Base-by-base conservation (phyloP, 1,140 invertebrate genomes). In the Halesus radiatus region DNA sequence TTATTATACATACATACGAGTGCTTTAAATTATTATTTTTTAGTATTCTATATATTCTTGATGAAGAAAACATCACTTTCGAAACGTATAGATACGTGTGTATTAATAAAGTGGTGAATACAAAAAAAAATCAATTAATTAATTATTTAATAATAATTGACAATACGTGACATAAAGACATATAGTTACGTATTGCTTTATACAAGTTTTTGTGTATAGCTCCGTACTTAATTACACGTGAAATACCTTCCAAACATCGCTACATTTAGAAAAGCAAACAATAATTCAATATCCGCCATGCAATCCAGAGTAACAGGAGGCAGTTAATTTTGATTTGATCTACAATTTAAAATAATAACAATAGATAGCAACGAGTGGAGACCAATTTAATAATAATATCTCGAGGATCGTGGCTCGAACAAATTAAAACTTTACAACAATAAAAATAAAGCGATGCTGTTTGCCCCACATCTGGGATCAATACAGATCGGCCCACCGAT, bases 401-500 rank as follows among this genome's bases (percentile, higher is more conserved):
- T 56, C 74, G 23, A 45, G 74, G 20, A 76, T 62, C 15, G 18
- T 76, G 26, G 29, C 22, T 29, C 7, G 26, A 5, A 76, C 22
- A 56, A 80, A 70, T 80, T 66, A 76, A 80, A 81, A 54, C 79
- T 53, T 23, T 76, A 56, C 20, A 80, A 45, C 77, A 79, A 76
- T 81, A 58, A 81, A 66, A 74, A 74, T 74, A 56, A 26, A 74
- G 29, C 54, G 22, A 56, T 54, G n/a, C 29, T 29, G 56, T 56
- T 82, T 76, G 81, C 64, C 26, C 81, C 81, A 80, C 66, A 78
- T 82, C 68, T 82, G 18, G 5, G 64, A 58, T 22, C 78, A 75
- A 74, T 77, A 23, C 54, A 73, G 81, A 80, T 82, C 74, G 54
- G 58, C 77, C 77, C 77, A 76, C 37, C 76, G 81, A 82, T 82